A percentile compares a stretch with the other conserved stretches of the same genome.
Evolutionary conservation across 2,113 vertebrate genomes (phyloP).

Genomic region (Heterotis niloticus): DNA sequence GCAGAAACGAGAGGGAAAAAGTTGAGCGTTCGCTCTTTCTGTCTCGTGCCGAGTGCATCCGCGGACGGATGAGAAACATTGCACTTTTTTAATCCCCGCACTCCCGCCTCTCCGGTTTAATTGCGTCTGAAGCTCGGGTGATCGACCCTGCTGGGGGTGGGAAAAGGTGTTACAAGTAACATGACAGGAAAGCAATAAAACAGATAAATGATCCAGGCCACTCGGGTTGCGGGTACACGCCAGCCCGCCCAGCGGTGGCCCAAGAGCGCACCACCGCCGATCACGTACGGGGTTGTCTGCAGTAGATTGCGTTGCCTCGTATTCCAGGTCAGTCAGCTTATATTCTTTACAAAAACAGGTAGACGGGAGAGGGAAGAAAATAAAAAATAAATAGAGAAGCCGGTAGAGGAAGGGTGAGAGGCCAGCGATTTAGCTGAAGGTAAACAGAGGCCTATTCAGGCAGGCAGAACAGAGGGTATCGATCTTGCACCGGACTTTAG

Average conservation of each 20-base stretch:
- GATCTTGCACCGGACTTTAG: constrained; percentile 52
- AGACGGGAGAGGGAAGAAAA: constrained; percentile 6
- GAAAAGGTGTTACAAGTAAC: constrained; percentile 39
- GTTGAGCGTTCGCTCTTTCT: constrained; percentile 28
- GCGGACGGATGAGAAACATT: constrained; percentile 37
- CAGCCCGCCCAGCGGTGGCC: constrained; percentile 5
- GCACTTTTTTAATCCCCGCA: not conserved
- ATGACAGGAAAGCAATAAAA: constrained; percentile 65
- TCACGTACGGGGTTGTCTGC: constrained; percentile 63
- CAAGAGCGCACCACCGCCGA: constrained; percentile 46
- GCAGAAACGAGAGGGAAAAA: constrained; percentile 13
- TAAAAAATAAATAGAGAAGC: constrained; percentile 31
- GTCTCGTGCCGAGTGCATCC: constrained; percentile 51
- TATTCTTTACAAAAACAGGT: constrained; percentile 58
- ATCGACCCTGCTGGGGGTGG: constrained; percentile 42
- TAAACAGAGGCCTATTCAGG: constrained; percentile 9
- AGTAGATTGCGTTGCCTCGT: constrained; percentile 59
- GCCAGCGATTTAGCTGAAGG: constrained; percentile 9
- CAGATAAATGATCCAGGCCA: constrained; percentile 63
- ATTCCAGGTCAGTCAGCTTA: constrained; percentile 67
- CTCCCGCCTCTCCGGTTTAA: constrained; percentile 47
- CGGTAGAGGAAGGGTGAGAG: constrained; percentile 28
- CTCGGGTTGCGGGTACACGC: constrained; percentile 37
- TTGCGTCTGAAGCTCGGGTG: constrained; percentile 45
- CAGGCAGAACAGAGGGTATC: constrained; percentile 37